Evolutionary conservation across 2,113 vertebrate species (phyloP).

Genomic region (Pongo abelii): DNA sequence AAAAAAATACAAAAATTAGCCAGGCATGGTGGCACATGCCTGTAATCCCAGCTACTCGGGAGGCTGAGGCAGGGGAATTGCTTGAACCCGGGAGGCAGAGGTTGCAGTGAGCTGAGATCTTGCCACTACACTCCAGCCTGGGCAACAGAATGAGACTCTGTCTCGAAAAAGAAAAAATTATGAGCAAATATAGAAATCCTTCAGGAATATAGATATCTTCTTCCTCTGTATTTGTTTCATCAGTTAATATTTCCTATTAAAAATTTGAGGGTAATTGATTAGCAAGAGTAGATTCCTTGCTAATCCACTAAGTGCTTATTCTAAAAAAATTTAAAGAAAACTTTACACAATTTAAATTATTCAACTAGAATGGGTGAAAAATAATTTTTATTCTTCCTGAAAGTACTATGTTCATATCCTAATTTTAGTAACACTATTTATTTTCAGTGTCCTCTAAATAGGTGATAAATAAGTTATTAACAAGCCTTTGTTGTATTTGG

Average conservation of each 20-base stretch:
- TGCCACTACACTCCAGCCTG: no score
- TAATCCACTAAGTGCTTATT: not conserved
- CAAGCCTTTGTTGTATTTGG: constrained; percentile 5
- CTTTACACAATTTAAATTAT: constrained; percentile 7
- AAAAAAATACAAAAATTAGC: no score
- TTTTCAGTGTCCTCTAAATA: constrained; percentile 7
- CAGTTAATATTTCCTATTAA: constrained; percentile 17
- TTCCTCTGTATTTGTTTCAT: constrained; percentile 15
- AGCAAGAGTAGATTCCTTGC: not conserved
- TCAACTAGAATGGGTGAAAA: not conserved
- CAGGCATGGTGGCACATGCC: no score
- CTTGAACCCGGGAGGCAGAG: no score
- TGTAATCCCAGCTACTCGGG: no score
- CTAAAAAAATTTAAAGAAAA: not conserved
- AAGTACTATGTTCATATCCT: not conserved
- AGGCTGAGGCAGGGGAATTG: no score
- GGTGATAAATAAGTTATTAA: constrained; percentile 30
- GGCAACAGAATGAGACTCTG: no score
- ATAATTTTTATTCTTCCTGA: constrained; percentile 18
- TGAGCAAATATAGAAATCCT: not conserved
- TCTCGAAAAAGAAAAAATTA: not conserved
- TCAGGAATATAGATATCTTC: not conserved
- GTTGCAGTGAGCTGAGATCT: no score
- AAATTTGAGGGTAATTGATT: constrained; percentile 6
- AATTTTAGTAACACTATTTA: constrained; percentile 40